A percentile compares a stretch with the other conserved stretches of the same genome.
Conservation (phyloP, 2,797 vertebrate genomes). For the Vespertilio murinus region DNA sequence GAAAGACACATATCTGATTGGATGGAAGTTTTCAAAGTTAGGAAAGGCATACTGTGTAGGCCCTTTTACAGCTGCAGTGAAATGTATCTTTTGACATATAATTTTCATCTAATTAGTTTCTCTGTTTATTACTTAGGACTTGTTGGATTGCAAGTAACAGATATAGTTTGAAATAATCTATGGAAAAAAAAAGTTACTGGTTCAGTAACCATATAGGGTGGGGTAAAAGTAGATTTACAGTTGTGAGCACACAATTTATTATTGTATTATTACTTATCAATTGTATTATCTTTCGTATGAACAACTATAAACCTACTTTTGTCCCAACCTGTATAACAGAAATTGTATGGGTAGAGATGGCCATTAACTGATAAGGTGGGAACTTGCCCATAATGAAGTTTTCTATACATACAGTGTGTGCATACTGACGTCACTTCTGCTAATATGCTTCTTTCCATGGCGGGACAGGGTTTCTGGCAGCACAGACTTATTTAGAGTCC, state of each 20-base stretch:
- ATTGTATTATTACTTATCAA: background rate
- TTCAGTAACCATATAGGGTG: background rate
- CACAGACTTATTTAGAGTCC: background rate
- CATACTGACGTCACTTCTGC: background rate
- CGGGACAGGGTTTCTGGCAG: background rate
- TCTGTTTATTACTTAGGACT: conserved; percentile 11
- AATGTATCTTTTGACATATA: background rate
- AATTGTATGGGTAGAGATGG: background rate
- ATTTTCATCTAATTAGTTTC: background rate
- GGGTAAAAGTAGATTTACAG: background rate
- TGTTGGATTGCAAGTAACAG: background rate
- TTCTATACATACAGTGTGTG: background rate
- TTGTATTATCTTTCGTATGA: background rate
- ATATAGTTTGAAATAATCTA: background rate
- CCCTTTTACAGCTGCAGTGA: background rate
- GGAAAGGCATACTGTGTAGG: background rate
- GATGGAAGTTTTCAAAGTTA: conserved; percentile 8
- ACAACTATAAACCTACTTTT: background rate
- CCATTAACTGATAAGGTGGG: background rate
- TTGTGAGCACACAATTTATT: background rate
- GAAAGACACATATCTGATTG: conserved; percentile 23
- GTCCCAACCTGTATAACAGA: background rate
- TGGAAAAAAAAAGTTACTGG: background rate
- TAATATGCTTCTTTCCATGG: background rate
- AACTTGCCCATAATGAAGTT: background rate